These are phyloP conservation scores for Hybognathus amarus DNA, from an alignment of 2,797 vertebrate genomes.

Conservation along the genomic window DNA sequence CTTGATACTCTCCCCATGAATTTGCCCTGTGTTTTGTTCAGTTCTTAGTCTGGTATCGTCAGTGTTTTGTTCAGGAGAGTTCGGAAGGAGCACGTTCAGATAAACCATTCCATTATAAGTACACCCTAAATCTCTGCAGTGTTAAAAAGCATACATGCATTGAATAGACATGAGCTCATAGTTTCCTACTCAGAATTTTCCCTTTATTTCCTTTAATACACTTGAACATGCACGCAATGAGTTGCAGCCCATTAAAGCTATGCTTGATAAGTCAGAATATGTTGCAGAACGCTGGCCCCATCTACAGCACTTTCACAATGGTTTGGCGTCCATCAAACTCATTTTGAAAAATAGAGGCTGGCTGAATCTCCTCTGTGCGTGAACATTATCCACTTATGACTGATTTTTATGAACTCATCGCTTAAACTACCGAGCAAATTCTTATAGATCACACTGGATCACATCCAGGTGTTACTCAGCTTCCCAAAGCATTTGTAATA, in stretches of 20 bases:
- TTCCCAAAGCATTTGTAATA: slow-evolving; percentile 35
- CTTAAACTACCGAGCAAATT: slow-evolving; percentile 50
- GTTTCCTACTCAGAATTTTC: slow-evolving; percentile 68
- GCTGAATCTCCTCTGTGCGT: slow-evolving; percentile 46
- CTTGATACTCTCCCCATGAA: too few relatives aligned
- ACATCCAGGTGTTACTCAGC: neutral
- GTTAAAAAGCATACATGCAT: neutral
- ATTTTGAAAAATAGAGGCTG: slow-evolving; percentile 55
- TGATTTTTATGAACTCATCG: slow-evolving; percentile 59
- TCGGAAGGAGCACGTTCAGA: too few relatives aligned
- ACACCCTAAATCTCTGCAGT: slow-evolving; percentile 17
- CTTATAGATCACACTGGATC: slow-evolving; percentile 34
- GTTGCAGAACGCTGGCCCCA: slow-evolving; percentile 75
- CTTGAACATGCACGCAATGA: slow-evolving; percentile 80
- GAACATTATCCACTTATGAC: slow-evolving; percentile 54
- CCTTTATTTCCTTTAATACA: slow-evolving; percentile 58
- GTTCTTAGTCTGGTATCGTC: too few relatives aligned
- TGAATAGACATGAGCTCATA: slow-evolving; percentile 38
- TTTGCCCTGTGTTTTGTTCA: too few relatives aligned
- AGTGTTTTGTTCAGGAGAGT: too few relatives aligned
- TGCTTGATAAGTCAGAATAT: slow-evolving; percentile 75
- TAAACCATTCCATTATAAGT: neutral
- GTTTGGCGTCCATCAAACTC: slow-evolving; percentile 55
- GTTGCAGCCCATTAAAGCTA: slow-evolving; percentile 79
- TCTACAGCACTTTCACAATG: slow-evolving; percentile 64